These are phyloP conservation scores for Hozukius guyotensis DNA, from an alignment of 2,797 vertebrate species.

Conservation along the genomic window DNA sequence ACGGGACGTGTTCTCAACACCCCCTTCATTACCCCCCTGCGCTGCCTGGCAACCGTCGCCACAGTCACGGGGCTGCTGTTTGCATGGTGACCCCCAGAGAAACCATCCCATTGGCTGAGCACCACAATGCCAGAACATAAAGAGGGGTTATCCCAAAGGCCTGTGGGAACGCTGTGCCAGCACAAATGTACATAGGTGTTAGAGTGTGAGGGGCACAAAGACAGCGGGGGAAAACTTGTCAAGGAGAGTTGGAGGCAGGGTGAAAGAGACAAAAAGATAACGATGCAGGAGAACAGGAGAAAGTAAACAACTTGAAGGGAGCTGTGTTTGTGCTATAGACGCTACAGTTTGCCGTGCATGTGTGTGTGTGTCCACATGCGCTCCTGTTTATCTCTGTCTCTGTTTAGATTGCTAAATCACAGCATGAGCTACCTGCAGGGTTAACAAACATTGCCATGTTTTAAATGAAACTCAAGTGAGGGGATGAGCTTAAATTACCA, in stretches of 20 bases:
- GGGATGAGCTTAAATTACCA: constrained; percentile 53
- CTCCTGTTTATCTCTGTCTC: constrained; percentile 30
- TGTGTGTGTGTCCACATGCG: constrained; percentile 21
- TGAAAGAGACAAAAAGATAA: constrained; percentile 14
- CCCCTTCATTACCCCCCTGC: constrained; percentile 54
- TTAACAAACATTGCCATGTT: constrained; percentile 47
- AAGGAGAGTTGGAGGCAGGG: constrained; percentile 36
- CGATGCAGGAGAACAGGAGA: constrained; percentile 1
- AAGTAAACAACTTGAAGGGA: constrained; percentile 17
- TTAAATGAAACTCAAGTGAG: constrained; percentile 57
- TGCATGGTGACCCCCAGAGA: constrained; percentile 56
- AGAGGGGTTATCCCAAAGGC: constrained; percentile 62
- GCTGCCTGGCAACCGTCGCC: constrained; percentile 57
- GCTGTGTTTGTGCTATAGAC: not conserved
- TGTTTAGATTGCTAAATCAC: constrained; percentile 48
- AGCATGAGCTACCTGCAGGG: constrained; percentile 54
- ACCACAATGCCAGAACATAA: constrained; percentile 40
- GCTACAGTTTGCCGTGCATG: not conserved
- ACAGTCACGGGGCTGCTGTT: constrained; percentile 42
- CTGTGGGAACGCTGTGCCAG: constrained; percentile 57
- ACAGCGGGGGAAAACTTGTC: constrained; percentile 26
- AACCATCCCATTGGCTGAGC: constrained; percentile 52
- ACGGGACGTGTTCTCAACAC: constrained; percentile 59
- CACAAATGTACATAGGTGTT: constrained; percentile 41
- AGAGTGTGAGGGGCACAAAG: constrained; percentile 37